Evolutionary conservation across 2,113 vertebrate species (phyloP).

Genomic region (Petaurus breviceps): DNA sequence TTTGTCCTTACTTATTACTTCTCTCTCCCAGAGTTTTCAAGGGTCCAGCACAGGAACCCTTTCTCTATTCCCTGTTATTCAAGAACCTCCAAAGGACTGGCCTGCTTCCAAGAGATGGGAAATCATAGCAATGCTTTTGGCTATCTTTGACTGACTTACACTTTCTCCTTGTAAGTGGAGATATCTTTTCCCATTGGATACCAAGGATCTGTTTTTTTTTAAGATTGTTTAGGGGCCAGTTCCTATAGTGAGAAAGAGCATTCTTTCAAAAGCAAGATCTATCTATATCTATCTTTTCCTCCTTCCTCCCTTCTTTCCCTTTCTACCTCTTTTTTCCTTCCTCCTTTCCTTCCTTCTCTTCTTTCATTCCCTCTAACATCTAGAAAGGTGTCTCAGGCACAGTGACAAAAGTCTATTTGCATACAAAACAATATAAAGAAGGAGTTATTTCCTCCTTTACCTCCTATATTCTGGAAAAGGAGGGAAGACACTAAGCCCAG

Average conservation of each 20-base stretch:
- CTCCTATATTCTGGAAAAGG: conserved; percentile 27
- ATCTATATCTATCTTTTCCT: background rate
- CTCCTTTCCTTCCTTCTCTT: background rate
- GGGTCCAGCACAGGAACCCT: background rate
- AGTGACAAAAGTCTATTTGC: background rate
- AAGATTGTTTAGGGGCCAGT: background rate
- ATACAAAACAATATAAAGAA: background rate
- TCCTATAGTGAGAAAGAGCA: background rate
- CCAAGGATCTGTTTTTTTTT: background rate
- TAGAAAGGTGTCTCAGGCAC: background rate
- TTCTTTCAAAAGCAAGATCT: background rate
- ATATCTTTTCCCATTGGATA: background rate
- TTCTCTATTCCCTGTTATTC: background rate
- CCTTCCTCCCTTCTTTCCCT: background rate
- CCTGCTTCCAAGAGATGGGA: background rate
- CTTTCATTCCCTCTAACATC: background rate
- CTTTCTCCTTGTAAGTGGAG: background rate
- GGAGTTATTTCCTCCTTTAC: background rate
- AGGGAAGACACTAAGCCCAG: background rate
- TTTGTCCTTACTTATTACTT: background rate
- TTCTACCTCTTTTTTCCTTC: too few species aligned
- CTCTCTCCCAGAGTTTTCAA: background rate
- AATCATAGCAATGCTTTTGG: background rate
- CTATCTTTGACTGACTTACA: background rate
- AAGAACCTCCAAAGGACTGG: background rate